Conservation (phyloP, 2,113 vertebrate species). For the Amphiprion percula region DNA sequence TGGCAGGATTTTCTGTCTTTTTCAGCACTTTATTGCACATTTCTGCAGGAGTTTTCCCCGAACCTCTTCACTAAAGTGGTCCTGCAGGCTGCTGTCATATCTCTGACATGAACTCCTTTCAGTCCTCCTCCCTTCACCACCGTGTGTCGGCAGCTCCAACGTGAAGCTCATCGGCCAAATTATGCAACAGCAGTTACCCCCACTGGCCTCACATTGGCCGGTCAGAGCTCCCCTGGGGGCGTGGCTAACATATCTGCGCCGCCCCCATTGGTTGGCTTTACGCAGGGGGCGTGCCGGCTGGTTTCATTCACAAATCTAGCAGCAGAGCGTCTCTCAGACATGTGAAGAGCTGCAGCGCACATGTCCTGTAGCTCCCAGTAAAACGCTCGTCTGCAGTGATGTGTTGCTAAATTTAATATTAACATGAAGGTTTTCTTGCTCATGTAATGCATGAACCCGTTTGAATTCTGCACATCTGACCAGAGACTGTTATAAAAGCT, state of each 20-base stretch:
- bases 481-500: background rate
- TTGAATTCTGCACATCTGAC: background rate
- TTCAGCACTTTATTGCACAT: too few species aligned
- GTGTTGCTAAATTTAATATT: too few species aligned
- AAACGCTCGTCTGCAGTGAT: background rate
- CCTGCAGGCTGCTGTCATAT: background rate
- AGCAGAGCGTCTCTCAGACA: constrained; percentile 43
- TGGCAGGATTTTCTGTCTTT: too few species aligned
- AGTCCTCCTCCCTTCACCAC: constrained; percentile 25
- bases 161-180: constrained; percentile 70
- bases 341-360: constrained; percentile 56
- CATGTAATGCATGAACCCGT: background rate
- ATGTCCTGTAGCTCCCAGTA: constrained; percentile 11
- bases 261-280: constrained; percentile 54
- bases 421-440: too few species aligned
- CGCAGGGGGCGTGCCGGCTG: constrained; percentile 47
- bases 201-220: constrained; percentile 68
- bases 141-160: constrained; percentile 60
- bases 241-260: background rate
- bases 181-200: constrained; percentile 73
- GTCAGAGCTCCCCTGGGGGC: background rate
- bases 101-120: constrained; percentile 3
- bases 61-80: too few species aligned
- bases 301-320: constrained; percentile 85
- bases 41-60: too few species aligned